Base-by-base conservation (phyloP, 2,113 vertebrate species). In the Herpailurus yagouaroundi region DNA sequence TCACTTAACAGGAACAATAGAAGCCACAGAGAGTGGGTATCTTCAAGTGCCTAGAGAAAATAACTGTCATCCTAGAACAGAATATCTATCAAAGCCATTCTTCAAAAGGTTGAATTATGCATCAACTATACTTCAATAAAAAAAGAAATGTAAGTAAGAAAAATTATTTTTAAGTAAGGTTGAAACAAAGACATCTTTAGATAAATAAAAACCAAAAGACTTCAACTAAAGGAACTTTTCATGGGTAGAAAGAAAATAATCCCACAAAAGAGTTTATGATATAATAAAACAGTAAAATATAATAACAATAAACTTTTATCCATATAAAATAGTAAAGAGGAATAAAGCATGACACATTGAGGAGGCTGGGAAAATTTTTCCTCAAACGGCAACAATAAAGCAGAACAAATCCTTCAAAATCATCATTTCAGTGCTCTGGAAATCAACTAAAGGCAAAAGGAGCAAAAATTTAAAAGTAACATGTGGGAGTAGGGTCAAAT, bases 21-120 rank as follows among this genome's bases (percentile, higher is more conserved):
- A 95, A 95, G 63, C 25, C 45, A 85, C 16, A 85, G 18, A 57
- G 33, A 85, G 31, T 89, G 11, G 95, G 79, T 31, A 74, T 29
- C 38, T 31, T 94, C 71, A 74, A 79, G 45, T 25, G 60, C 36
- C 31, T 94, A 92, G 27, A 63, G 52, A 95, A 91, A 95, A 95
- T 52, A 87, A 87, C 2, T 55, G 11, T 36, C 27, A 79, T 57
- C 11, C 33, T 77, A 73, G 52, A 90, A 89, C 2, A 68, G 45
- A 52, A 83, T 10, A 60, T 82, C 14, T 41, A 86, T 31, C 50
- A 85, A 86, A 89, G 52, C 18, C 50, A 69, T 18, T 91, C 33
- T 88, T 89, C 57, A 77, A 81, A 21, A 73, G 25, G 52, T 33
- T 76, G 57, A 60, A 60, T 60, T 23, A 60, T 77, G 41, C 45